Base-by-base conservation (phyloP, 2,888 invertebrate species). In the Spodoptera exigua region DNA sequence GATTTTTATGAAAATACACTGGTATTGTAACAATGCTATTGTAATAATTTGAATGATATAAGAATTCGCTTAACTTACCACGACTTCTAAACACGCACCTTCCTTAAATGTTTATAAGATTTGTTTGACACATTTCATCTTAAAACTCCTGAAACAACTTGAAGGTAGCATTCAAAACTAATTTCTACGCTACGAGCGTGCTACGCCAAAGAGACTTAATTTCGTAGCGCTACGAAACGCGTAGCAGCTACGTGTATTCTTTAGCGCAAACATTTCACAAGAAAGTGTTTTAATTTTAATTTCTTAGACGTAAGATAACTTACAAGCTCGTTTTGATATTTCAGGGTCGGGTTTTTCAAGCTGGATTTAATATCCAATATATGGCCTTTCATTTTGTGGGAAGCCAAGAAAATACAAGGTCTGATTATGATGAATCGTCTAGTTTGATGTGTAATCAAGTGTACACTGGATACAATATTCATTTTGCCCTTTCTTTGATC, bases 211-310 rank as follows among this genome's bases (percentile, higher is more conserved):
- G 43, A 49, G 45, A 71, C 54, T 62, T 58, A 52, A 71, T 64
- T 65, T 69, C 54, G 48, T 49, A 72, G 70, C 46, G 43, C 53
- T 60, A 65, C 49, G 48, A 49, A 34, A 40, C 49, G 66, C 60
- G 65, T 60, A 66, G 57, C 55, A 46, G 44, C 43, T 49, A 61
- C 72, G 45, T 67, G 56, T 67, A 53, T 58, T 59, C 21, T 18
- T 44, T 61, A 56, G 54, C 43, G 7, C 27, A 35, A 4, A 18
- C 37, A 34, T 70, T 17, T 64, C 21, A 35, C 43, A 57, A 54
- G 72, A 68, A 64, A 60, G 57, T 64, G 63, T 62, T 63, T 59
- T 71, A 70, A 71, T 66, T 70, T 62, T 67, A 72, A 68, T 68
- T 59, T 59, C 43, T 49, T 51, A 54, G 51, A 51, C 16, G 46